Percentiles rank a stretch among this genome's conserved stretches.
Evolutionary conservation across 2,113 vertebrate genomes (phyloP).

Genomic region (Struthidea cinerea): DNA sequence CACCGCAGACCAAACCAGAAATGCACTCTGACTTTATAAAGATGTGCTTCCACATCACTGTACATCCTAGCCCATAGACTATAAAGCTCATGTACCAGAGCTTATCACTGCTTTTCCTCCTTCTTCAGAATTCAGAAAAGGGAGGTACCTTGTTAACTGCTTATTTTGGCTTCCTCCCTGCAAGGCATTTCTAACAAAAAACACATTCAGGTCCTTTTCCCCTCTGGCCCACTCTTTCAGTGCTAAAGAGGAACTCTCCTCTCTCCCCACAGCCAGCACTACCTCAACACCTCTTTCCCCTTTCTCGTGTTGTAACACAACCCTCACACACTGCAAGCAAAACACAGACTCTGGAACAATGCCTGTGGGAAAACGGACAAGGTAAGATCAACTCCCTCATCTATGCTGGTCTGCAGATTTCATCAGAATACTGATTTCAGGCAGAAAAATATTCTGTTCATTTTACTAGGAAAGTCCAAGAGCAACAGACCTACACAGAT

Average conservation of each 20-base stretch:
- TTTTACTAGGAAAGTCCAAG: neutral
- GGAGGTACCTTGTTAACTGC: neutral
- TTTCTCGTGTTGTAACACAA: accelerated
- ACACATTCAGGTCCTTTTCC: neutral
- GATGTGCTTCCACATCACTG: neutral
- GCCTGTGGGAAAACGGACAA: neutral
- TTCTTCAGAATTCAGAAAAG: neutral
- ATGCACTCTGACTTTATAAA: slow-evolving; percentile 29
- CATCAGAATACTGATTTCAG: neutral
- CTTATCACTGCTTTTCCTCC: neutral
- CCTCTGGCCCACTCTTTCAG: neutral
- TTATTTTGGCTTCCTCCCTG: neutral
- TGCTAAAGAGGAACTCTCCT: neutral
- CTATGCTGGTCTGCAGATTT: neutral
- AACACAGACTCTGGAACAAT: neutral
- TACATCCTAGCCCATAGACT: neutral
- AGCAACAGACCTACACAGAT: neutral
- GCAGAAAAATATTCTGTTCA: neutral
- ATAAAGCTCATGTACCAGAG: neutral
- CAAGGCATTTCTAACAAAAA: neutral
- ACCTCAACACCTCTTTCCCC: neutral
- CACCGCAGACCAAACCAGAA: slow-evolving; percentile 36
- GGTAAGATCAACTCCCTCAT: neutral
- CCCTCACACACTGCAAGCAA: neutral
- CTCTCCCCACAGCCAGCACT: accelerated